Conservation (phyloP, 2,888 invertebrate genomes). For the Andrena bucephala region DNA sequence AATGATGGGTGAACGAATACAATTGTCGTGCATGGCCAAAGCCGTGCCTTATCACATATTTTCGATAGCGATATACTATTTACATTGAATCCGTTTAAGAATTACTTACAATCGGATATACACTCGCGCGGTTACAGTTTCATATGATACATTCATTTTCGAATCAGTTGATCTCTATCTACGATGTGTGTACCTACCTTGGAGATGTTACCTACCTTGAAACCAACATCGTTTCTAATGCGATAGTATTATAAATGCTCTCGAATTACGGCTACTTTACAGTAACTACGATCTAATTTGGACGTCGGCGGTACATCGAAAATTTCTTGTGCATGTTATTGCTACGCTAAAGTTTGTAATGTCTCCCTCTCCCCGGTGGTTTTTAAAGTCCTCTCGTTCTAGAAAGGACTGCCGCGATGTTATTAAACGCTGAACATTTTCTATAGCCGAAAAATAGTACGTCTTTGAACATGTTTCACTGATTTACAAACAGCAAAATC, state of each 20-base stretch:
- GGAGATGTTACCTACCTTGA: constrained; percentile 9
- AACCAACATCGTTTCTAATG: constrained; percentile 34
- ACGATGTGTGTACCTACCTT: constrained; percentile 9
- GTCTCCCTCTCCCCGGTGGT: constrained; percentile 2
- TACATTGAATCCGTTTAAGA: constrained; percentile 71
- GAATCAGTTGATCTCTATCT: constrained; percentile 20
- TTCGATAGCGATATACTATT: constrained; percentile 73
- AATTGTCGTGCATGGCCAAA: constrained; percentile 81
- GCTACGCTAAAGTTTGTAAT: constrained; percentile 66
- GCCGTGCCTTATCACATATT: constrained; percentile 83
- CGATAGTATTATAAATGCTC: constrained; percentile 31
- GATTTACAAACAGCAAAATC: constrained; percentile 27
- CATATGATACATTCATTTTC: constrained; percentile 51
- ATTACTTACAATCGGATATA: constrained; percentile 64
- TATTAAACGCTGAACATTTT: constrained; percentile 35
- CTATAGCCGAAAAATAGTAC: constrained; percentile 4
- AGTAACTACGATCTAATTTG: constrained; percentile 63
- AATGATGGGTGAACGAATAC: constrained; percentile 79
- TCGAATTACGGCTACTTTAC: constrained; percentile 52
- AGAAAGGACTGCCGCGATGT: constrained; percentile 19
- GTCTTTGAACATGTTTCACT: constrained; percentile 3
- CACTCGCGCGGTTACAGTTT: constrained; percentile 36
- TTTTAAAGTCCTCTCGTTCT: constrained; percentile 24
- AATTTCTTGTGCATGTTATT: constrained; percentile 74
- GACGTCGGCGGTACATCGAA: constrained; percentile 73